Percentiles rank a stretch among this genome's conserved stretches.
Conservation (phyloP, 64 coral and sea anemone species). For the Dendrophyllia cribrosa region DNA sequence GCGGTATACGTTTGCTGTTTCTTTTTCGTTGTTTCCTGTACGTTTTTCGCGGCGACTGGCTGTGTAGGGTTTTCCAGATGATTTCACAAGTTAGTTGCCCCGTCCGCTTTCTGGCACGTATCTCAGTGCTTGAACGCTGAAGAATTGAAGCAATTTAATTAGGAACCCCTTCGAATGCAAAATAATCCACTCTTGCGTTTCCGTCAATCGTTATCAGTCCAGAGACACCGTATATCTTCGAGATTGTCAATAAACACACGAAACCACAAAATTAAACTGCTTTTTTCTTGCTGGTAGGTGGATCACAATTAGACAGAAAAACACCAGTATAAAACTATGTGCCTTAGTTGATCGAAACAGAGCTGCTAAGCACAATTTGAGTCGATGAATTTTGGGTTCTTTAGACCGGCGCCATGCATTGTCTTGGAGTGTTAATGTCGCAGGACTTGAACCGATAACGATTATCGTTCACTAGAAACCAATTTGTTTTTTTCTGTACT, state of each 20-base stretch:
- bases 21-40: neutral
- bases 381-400: too few relatives aligned
- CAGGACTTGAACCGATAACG: neutral
- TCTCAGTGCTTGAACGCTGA: neutral
- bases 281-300: neutral
- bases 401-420: neutral
- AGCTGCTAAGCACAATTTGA: neutral
- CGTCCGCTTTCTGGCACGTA: neutral
- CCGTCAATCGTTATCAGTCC: neutral
- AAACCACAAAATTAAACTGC: neutral
- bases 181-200: neutral
- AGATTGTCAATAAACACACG: neutral
- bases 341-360: neutral
- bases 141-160: slow-evolving; percentile 8
- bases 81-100: neutral
- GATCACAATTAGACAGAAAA: neutral
- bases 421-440: neutral
- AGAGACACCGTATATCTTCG: neutral
- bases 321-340: neutral
- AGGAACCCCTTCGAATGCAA: slow-evolving; percentile 79
- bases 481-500: neutral
- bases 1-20: neutral
- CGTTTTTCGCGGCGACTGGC: neutral
- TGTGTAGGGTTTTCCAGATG: slow-evolving; percentile 1
- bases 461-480: neutral